Evolutionary conservation across 1,140 invertebrate species (phyloP).

Genomic region (Caerostris extrusa): DNA sequence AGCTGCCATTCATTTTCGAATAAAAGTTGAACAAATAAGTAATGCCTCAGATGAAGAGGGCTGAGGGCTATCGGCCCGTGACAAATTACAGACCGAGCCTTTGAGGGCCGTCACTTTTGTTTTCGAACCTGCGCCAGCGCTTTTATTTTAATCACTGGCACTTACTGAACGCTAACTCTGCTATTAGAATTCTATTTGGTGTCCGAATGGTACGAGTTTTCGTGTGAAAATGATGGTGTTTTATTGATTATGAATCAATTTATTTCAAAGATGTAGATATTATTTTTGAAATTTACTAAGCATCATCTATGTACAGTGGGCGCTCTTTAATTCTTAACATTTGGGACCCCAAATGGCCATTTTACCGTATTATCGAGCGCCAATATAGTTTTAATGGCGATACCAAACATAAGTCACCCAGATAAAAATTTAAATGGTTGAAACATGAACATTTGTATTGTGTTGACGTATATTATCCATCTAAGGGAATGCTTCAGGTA

Average conservation of each 20-base stretch:
- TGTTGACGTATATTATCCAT: too few relatives aligned
- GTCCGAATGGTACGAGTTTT: neutral
- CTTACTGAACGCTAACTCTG: conserved; percentile 22
- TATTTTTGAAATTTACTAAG: neutral
- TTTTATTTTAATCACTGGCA: neutral
- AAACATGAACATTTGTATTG: too few relatives aligned
- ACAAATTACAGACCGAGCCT: conserved; percentile 63
- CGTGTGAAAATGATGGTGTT: neutral
- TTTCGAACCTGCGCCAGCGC: neutral
- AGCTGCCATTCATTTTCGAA: conserved; percentile 26
- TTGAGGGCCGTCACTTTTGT: conserved; percentile 17
- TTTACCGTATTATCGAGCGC: too few relatives aligned
- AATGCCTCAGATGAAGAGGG: conserved; percentile 38
- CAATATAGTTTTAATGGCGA: too few relatives aligned
- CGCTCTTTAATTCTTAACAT: too few relatives aligned
- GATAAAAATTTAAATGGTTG: too few relatives aligned
- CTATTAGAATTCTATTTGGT: conserved; percentile 65
- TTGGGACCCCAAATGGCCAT: too few relatives aligned
- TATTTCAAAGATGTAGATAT: neutral
- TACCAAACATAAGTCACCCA: too few relatives aligned
- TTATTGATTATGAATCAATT: neutral
- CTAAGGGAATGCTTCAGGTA: too few relatives aligned
- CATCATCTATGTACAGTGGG: too few relatives aligned
- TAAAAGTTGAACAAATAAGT: conserved; percentile 56
- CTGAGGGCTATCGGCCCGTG: conserved; percentile 40